These are phyloP conservation scores for Steinernema feltiae DNA, from an alignment of 1,140 invertebrate genomes.

Conservation along the genomic window DNA sequence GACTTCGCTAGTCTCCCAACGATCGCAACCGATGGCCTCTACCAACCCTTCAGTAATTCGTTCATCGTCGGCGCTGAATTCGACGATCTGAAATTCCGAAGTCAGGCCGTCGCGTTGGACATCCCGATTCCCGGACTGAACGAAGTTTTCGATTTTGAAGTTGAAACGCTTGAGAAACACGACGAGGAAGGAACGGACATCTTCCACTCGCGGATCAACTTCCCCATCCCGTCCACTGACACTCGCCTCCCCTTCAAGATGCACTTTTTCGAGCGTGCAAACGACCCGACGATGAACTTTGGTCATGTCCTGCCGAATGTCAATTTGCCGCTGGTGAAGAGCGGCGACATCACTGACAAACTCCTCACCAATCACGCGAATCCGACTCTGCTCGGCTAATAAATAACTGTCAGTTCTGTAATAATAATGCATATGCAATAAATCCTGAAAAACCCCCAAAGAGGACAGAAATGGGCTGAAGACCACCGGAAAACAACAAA, in stretches of 20 bases:
- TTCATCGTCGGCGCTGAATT: slow-evolving; percentile 31
- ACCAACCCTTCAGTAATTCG: slow-evolving; percentile 29
- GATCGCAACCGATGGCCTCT: slow-evolving; percentile 25
- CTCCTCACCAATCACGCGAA: slow-evolving; percentile 27
- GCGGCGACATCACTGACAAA: slow-evolving; percentile 25
- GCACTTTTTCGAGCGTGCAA: slow-evolving; percentile 30
- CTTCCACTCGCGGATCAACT: slow-evolving; percentile 30
- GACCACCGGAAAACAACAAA: too few species aligned
- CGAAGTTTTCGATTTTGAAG: slow-evolving; percentile 34
- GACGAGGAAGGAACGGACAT: slow-evolving; percentile 27
- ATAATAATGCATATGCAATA: too few species aligned
- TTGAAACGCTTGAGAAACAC: slow-evolving; percentile 28
- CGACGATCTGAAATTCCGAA: slow-evolving; percentile 22
- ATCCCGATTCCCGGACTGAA: slow-evolving; percentile 28
- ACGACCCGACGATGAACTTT: slow-evolving; percentile 28
- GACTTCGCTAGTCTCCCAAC: slow-evolving; percentile 28
- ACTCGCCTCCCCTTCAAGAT: slow-evolving; percentile 17
- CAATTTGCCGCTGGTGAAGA: slow-evolving; percentile 21
- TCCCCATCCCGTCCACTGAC: slow-evolving; percentile 26
- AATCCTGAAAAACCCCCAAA: too few species aligned
- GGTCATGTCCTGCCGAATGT: slow-evolving; percentile 29
- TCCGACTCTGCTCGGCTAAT: slow-evolving; percentile 30
- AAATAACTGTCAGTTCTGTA: background rate
- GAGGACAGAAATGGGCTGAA: too few species aligned
- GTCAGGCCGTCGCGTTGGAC: slow-evolving; percentile 27